Evolutionary conservation across 2,888 invertebrate genomes (phyloP), one percentile per base, ranked within the genome.

Genomic region (Halocaridina rubra): DNA sequence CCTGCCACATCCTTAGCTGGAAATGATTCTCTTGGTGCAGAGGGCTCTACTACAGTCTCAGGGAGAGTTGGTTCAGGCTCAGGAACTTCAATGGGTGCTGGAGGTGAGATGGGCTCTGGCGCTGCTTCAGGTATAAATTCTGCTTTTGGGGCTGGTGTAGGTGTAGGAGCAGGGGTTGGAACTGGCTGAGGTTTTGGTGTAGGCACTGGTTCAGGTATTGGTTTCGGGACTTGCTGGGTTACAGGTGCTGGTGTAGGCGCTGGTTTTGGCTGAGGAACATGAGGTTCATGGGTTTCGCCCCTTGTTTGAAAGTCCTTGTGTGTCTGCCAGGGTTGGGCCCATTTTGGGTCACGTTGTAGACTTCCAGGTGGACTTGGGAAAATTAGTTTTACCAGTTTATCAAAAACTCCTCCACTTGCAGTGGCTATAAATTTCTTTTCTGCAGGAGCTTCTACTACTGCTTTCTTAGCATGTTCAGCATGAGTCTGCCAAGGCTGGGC

Each of bases 401-500:
- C 61, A 19, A 78, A 13, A 32, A 33, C n/a, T 16, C 29, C 19
- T 10, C 64, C 30, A 64, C 57, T 29, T 10, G 32, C 81, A 57
- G 16, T 13, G 29, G 64, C 33, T 16, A 13, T 33, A 27, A 32
- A 22, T 32, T 57, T 39, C 19, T 24, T 19, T 13, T 16, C 46
- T 29, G 29, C 24, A 24, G 77, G 29, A 22, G 46, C 24, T 46
- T 71, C 72, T 61, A 19, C 67, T 69, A 64, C 64, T 3, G 64
- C 22, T 64, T 22, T n/a, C 30, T 27, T 69, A 2, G 7, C 7
- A 5, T 71, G 76, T 22, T 82, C 76, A 3, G 29, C 53, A 24
- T 84, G 84, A 13, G 84, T 84, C 53, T 84, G 84, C 84, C 84
- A 84, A 57, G 84, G 84, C 39, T 78, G 59, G 19, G 84, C 79